Percentiles rank a stretch among this genome's conserved stretches.
These are phyloP conservation scores for Ganaspis sp. DNA, from an alignment of 1,140 invertebrate species.

Conservation along the genomic window DNA sequence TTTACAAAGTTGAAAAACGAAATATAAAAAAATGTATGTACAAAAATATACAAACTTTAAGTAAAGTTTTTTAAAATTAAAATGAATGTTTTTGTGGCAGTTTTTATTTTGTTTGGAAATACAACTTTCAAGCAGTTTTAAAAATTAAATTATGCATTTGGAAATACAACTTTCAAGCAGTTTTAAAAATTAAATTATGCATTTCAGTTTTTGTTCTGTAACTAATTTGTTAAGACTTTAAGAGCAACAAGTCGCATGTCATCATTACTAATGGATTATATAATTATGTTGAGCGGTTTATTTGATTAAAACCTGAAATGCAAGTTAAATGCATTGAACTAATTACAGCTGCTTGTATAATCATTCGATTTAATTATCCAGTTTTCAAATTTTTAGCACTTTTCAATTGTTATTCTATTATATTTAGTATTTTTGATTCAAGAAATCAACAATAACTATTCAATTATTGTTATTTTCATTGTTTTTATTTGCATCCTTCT, in stretches of 20 bases:
- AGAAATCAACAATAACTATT: too few relatives aligned
- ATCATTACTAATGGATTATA: slow-evolving; percentile 4
- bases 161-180: not conserved
- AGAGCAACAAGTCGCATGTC: not conserved
- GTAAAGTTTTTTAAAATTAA: too few relatives aligned
- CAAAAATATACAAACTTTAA: too few relatives aligned
- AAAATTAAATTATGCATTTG: not conserved
- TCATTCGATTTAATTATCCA: not conserved
- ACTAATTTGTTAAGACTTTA: not conserved
- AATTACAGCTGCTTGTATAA: not conserved
- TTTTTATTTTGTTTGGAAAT: too few relatives aligned
- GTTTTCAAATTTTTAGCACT: not conserved
- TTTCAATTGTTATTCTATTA: not conserved
- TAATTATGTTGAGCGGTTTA: not conserved
- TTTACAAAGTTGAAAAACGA: too few relatives aligned
- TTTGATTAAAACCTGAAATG: not conserved
- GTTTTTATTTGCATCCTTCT: too few relatives aligned
- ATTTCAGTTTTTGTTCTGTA: not conserved
- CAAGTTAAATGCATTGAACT: not conserved
- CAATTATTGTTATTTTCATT: too few relatives aligned
- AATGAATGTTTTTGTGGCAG: too few relatives aligned
- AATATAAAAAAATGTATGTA: too few relatives aligned
- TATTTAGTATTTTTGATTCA: too few relatives aligned
- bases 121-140: too few relatives aligned
- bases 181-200: not conserved